Percentiles rank a stretch among this genome's conserved stretches.
Evolutionary conservation across 1,140 invertebrate genomes (phyloP).

Genomic region (Triops cancriformis): DNA sequence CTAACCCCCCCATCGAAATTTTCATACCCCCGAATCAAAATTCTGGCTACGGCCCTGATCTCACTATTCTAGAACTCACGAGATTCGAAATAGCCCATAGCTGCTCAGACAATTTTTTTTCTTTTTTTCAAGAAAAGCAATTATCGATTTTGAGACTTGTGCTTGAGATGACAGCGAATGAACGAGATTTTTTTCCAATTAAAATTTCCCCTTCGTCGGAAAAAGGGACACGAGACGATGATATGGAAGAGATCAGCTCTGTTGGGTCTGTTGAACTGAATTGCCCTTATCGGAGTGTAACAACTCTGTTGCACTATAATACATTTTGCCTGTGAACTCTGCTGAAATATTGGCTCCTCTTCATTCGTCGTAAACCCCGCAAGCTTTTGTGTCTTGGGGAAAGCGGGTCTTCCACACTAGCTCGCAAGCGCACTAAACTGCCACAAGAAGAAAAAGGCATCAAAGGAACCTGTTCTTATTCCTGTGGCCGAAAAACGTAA

Average conservation of each 20-base stretch:
- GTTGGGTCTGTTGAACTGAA: background rate
- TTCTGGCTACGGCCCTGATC: too few relatives aligned
- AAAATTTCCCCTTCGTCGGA: background rate
- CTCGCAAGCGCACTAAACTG: background rate
- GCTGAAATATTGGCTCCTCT: background rate
- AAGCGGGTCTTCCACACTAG: background rate
- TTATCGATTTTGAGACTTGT: background rate
- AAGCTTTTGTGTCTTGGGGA: background rate
- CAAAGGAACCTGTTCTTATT: background rate
- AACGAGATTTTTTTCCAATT: background rate
- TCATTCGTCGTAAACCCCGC: background rate
- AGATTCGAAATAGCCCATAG: background rate
- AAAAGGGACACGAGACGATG: background rate
- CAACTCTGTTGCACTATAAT: background rate
- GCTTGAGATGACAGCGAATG: background rate
- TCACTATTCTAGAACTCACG: too few relatives aligned
- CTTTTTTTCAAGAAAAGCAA: background rate
- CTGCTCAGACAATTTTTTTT: background rate
- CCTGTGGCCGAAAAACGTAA: background rate
- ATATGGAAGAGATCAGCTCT: background rate
- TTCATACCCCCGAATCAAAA: too few relatives aligned
- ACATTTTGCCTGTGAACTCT: background rate
- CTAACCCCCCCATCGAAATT: too few relatives aligned
- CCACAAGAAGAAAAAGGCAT: background rate
- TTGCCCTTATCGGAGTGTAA: background rate